phyloP scores from a whole-genome alignment of 2,888 invertebrate species.

The Acanthosoma haemorrhoidale region DNA sequence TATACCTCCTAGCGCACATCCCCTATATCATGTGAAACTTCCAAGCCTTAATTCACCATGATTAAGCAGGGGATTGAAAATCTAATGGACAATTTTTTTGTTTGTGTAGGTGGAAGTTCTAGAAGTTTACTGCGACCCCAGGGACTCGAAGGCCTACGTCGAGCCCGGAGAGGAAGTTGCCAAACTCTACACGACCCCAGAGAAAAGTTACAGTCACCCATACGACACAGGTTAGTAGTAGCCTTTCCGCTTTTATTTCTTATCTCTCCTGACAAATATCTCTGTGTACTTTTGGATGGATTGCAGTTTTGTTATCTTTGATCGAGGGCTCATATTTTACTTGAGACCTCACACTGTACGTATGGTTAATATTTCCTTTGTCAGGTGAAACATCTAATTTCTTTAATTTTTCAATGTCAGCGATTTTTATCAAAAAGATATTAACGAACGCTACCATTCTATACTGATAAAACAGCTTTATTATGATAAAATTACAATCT shows the following conservation, averaged over 20 bases:
- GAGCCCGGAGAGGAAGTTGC: slow-evolving; percentile 48
- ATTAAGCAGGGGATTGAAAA: slow-evolving; percentile 1
- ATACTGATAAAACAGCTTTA: too few relatives aligned
- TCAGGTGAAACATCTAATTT: too few relatives aligned
- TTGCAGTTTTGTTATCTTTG: too few relatives aligned
- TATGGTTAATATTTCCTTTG: too few relatives aligned
- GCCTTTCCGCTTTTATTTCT: neutral
- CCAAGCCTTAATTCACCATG: neutral
- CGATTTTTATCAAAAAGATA: too few relatives aligned
- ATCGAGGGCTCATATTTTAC: too few relatives aligned
- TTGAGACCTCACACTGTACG: too few relatives aligned
- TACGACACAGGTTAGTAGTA: slow-evolving; percentile 50
- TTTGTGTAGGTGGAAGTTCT: slow-evolving; percentile 60
- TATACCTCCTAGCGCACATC: neutral
- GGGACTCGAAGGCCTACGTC: slow-evolving; percentile 55
- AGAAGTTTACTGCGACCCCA: slow-evolving; percentile 68
- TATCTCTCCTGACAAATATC: neutral
- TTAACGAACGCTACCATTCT: too few relatives aligned
- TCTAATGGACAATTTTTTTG: neutral
- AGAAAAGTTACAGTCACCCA: slow-evolving; percentile 54
- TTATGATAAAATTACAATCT: too few relatives aligned
- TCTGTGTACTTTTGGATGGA: too few relatives aligned
- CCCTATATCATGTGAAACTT: neutral
- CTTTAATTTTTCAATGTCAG: too few relatives aligned
- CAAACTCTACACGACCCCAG: slow-evolving; percentile 52